Percentiles rank a stretch among this genome's conserved stretches.
These are phyloP conservation scores for Venustoraphidia nigricollis DNA, from an alignment of 2,888 invertebrate species.

Conservation along the genomic window DNA sequence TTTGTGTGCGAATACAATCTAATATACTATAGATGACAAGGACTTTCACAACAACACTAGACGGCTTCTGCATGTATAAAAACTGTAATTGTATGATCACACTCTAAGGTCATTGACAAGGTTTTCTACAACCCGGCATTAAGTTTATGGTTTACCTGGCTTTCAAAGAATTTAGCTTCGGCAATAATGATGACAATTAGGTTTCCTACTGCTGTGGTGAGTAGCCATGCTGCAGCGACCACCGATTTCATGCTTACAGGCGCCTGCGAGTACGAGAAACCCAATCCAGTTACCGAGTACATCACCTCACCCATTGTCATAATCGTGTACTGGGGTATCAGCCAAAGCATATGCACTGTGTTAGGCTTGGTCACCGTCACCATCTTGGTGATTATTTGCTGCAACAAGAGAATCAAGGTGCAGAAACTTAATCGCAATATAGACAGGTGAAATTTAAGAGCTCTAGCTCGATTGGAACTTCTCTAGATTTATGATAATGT, in stretches of 20 bases:
- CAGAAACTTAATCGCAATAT: too few relatives aligned
- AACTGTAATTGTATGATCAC: too few relatives aligned
- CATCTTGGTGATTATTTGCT: slow-evolving; percentile 15
- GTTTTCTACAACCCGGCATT: too few relatives aligned
- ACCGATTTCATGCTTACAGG: slow-evolving; percentile 90
- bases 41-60: too few relatives aligned
- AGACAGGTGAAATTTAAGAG: too few relatives aligned
- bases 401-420: too few relatives aligned
- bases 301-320: slow-evolving; percentile 90
- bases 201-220: slow-evolving; percentile 89
- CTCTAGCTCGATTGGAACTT: too few relatives aligned
- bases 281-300: slow-evolving; percentile 89
- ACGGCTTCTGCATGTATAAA: too few relatives aligned
- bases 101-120: too few relatives aligned
- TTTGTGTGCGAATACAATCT: too few relatives aligned
- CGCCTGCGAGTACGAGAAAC: slow-evolving; percentile 92
- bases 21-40: too few relatives aligned
- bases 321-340: slow-evolving; percentile 83
- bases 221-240: slow-evolving; percentile 78
- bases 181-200: slow-evolving; percentile 82
- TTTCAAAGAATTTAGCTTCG: slow-evolving; percentile 56
- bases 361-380: slow-evolving; percentile 49
- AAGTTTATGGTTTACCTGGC: slow-evolving; percentile 41
- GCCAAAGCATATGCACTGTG: slow-evolving; percentile 65
- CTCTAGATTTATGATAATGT: too few relatives aligned